Conservation (phyloP, 2,888 invertebrate species). For the Ferdinandea cuprea region DNA sequence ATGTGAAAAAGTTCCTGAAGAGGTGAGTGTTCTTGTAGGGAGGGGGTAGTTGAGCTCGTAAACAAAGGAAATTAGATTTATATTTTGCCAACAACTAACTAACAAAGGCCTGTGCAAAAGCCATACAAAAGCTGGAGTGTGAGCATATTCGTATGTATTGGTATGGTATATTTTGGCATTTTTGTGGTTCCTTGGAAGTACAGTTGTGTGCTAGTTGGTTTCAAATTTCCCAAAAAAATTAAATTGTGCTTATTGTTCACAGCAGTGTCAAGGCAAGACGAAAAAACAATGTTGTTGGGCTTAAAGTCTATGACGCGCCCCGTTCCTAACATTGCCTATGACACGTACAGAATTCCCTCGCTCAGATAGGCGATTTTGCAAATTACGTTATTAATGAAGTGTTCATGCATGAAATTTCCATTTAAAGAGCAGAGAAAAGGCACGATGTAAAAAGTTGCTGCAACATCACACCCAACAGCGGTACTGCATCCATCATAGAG, state of each 20-base stretch:
- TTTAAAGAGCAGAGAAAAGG: conserved; percentile 49
- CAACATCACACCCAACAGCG: conserved; percentile 26
- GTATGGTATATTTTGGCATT: conserved; percentile 8
- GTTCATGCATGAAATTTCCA: conserved; percentile 73
- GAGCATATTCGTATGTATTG: conserved; percentile 1
- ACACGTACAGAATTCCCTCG: conserved; percentile 29
- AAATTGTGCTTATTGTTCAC: conserved; percentile 10
- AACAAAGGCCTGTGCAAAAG: conserved; percentile 41
- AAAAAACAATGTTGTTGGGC: conserved; percentile 14
- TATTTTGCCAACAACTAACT: conserved; percentile 26
- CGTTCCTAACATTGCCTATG: conserved; percentile 47
- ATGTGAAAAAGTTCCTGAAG: conserved; percentile 87
- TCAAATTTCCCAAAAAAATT: conserved; percentile 63
- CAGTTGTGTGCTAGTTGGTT: conserved; percentile 57
- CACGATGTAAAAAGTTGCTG: conserved; percentile 45
- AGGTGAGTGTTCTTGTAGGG: conserved; percentile 84
- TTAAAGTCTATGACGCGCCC: conserved; percentile 20
- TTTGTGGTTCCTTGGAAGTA: conserved; percentile 67
- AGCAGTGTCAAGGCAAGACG: conserved; percentile 34
- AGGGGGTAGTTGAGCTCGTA: neutral
- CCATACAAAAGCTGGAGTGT: conserved; percentile 45
- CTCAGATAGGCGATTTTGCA: conserved; percentile 61
- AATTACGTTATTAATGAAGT: conserved; percentile 72
- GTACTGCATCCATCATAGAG: conserved; percentile 66
- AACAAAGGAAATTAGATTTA: conserved; percentile 36